Evolutionary conservation across 1,140 invertebrate species (phyloP), one percentile per base, ranked within the genome.

Genomic region (Lepidurus arcticus): DNA sequence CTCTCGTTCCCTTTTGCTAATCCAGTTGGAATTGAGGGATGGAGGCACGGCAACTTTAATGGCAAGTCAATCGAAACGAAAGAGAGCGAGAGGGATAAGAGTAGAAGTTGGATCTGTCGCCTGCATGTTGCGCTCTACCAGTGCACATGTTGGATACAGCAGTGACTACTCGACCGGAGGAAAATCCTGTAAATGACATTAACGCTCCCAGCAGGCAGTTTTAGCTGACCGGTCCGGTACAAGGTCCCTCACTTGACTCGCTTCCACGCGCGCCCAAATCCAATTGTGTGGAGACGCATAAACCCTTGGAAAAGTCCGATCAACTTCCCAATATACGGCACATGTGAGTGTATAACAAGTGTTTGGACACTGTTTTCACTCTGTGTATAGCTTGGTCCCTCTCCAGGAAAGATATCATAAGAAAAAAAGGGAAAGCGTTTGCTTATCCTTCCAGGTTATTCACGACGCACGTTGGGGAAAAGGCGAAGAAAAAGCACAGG

Each of bases 21-120:
- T 65, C 53, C 53, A 65, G 53, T 65, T 65, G 53, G 53, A 65
- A 65, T 65, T 65, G 53, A 65, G 21, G 53, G 53, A 65, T 65
- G 1, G 53, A 13, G 16, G 16, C 53, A 21, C 53, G 16, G 53
- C 4, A 34, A 34, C 34, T 34, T 34, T 34, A 34, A 34, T 34
- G 9, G 53, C 9, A 13, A 65, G 53, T 65, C 16, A 65, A 65
- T 65, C 53, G 53, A 65, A 34, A 65, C 53, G 13, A 13, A n/a
- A 47, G 10, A 65, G 21, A 7, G 53, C 8, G 8, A 21, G 13
- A 21, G 53, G 10, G 45, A 16, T 47, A 47, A 21, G 53, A 21
- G 53, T n/a, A 7, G 7, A 65, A 65, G 34, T 34, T 34, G 34
- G 53, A 65, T 65, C 53, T 65, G 53, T 13, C 16, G 16, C 21